These are phyloP conservation scores for Apomyelois bistriatella DNA, from an alignment of 2,888 invertebrate species.

Conservation along the genomic window DNA sequence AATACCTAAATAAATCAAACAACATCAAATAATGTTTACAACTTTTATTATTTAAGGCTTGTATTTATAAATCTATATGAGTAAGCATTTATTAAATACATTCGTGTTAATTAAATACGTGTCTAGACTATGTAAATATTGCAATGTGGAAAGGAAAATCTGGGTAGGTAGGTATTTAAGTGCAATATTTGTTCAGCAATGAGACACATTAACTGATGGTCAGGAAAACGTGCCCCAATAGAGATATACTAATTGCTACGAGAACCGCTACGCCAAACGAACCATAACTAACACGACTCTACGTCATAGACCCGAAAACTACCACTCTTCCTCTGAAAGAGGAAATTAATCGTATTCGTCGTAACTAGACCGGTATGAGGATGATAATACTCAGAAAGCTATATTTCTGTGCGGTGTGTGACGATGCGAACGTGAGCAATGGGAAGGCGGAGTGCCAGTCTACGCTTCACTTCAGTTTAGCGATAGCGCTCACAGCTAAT, in stretches of 20 bases:
- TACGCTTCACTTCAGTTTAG: conserved; percentile 49
- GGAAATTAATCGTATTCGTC: conserved; percentile 33
- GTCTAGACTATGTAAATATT: too few relatives aligned
- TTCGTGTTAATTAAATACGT: too few relatives aligned
- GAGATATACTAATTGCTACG: neutral
- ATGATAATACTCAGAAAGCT: conserved; percentile 50
- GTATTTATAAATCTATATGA: too few relatives aligned
- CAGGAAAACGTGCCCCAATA: too few relatives aligned
- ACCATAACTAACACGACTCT: conserved; percentile 12
- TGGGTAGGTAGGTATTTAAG: too few relatives aligned
- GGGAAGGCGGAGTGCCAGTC: conserved; percentile 28
- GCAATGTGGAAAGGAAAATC: too few relatives aligned
- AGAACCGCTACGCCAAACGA: neutral
- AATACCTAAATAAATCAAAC: too few relatives aligned
- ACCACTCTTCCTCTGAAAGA: conserved; percentile 27
- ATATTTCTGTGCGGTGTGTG: conserved; percentile 47
- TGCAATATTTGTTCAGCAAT: too few relatives aligned
- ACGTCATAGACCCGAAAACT: conserved; percentile 18
- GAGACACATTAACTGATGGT: too few relatives aligned
- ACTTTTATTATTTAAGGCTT: too few relatives aligned
- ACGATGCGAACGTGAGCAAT: conserved; percentile 30
- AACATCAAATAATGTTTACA: too few relatives aligned
- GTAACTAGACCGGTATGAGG: conserved; percentile 33
- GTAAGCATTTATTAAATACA: too few relatives aligned
- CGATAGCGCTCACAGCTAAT: conserved; percentile 57